Percentiles rank a stretch among this genome's conserved stretches.
phyloP scores from a whole-genome alignment of 2,113 vertebrate genomes.

The Agapornis roseicollis region DNA sequence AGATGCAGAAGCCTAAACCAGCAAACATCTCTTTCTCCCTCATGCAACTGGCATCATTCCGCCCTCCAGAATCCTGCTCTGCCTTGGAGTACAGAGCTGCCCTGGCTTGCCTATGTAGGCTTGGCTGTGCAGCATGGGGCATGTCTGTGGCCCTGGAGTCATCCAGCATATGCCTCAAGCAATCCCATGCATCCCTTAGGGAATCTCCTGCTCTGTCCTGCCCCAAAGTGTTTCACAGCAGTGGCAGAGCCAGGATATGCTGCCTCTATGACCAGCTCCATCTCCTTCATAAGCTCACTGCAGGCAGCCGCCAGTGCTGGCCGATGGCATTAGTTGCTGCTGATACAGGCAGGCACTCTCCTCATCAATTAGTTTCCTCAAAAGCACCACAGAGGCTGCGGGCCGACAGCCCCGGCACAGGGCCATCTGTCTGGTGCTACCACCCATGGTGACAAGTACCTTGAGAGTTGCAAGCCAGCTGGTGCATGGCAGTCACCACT shows the following conservation, averaged over 20 bases:
- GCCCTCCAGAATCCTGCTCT: neutral
- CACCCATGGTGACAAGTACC: neutral
- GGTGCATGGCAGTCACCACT: accelerated
- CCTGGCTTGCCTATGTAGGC: accelerated
- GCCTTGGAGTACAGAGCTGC: accelerated
- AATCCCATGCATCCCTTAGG: neutral
- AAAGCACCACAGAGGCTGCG: neutral
- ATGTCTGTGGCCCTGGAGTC: neutral
- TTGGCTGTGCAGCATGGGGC: accelerated
- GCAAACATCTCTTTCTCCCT: neutral
- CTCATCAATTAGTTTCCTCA: neutral
- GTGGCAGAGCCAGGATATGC: neutral
- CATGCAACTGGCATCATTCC: neutral
- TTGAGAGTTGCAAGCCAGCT: neutral
- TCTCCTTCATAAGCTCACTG: accelerated
- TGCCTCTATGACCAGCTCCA: neutral
- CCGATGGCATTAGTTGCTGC: accelerated
- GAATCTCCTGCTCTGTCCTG: neutral
- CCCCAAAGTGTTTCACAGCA: neutral
- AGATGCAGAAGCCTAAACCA: neutral
- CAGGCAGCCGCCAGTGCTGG: neutral
- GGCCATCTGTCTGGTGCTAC: neutral
- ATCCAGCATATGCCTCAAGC: neutral
- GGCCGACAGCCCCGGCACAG: accelerated
- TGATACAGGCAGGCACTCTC: neutral